Percentiles rank a stretch among this genome's conserved stretches.
phyloP scores from a whole-genome alignment of 2,797 vertebrate species.

The Martes flavigula region DNA sequence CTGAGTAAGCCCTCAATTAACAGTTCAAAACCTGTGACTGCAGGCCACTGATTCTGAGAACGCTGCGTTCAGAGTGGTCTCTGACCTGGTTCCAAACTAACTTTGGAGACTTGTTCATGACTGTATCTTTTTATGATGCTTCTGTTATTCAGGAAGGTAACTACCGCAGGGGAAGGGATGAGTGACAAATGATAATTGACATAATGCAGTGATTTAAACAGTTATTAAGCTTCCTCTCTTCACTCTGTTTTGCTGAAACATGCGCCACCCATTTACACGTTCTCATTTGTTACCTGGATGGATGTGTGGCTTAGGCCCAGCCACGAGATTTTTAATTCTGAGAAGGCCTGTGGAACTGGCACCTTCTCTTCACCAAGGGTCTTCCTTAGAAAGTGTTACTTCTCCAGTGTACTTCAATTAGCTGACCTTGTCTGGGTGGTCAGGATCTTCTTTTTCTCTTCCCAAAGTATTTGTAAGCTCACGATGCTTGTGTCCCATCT shows the following conservation, averaged over 20 bases:
- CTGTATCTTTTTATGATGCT: neutral
- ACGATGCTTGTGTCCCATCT: neutral
- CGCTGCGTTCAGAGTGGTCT: neutral
- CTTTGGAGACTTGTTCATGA: neutral
- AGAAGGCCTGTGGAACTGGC: neutral
- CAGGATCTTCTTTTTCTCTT: neutral
- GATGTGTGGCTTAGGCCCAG: neutral
- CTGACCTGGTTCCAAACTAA: neutral
- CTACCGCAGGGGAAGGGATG: neutral
- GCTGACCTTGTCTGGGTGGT: neutral
- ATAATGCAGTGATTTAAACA: neutral
- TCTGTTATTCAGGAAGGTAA: neutral
- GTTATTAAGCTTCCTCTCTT: neutral
- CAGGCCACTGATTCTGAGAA: neutral
- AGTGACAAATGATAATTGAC: neutral
- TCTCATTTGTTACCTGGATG: neutral
- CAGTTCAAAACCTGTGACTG: neutral
- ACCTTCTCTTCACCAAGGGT: neutral
- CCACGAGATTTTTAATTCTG: no score
- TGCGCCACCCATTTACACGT: neutral
- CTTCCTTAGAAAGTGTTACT: neutral
- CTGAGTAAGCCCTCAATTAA: neutral
- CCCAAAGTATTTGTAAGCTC: neutral
- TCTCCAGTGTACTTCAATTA: neutral
- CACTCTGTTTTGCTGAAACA: neutral